Evolutionary conservation across 1,140 invertebrate species (phyloP).

Genomic region (Artemia franciscana): DNA sequence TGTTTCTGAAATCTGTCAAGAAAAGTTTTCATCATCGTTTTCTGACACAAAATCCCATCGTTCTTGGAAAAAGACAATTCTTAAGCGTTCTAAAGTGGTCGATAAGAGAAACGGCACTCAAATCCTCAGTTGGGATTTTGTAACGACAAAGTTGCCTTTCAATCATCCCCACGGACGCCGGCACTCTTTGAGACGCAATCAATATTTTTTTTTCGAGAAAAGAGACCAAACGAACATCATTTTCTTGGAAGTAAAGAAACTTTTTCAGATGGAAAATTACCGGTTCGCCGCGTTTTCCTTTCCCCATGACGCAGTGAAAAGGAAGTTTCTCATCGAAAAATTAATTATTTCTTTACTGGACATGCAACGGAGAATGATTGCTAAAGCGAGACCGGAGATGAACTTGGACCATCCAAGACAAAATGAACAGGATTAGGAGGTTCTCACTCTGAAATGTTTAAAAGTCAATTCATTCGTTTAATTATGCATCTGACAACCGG

Average conservation of each 20-base stretch:
- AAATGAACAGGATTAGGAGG: background rate
- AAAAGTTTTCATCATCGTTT: background rate
- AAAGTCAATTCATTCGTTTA: no score
- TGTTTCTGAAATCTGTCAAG: background rate
- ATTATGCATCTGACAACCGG: no score
- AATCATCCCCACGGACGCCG: background rate
- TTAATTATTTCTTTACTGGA: background rate
- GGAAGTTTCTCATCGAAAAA: background rate
- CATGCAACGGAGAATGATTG: background rate
- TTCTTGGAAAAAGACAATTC: background rate
- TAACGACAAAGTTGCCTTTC: background rate
- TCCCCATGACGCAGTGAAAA: background rate
- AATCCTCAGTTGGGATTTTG: background rate
- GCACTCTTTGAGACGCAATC: background rate
- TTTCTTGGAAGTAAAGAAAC: background rate
- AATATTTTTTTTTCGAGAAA: background rate
- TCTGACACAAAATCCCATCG: background rate
- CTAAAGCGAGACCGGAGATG: background rate
- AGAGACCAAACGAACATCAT: background rate
- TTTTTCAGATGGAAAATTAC: background rate
- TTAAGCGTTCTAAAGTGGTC: background rate
- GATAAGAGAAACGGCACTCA: background rate
- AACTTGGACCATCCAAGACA: background rate
- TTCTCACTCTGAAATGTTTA: background rate
- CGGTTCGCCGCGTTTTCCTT: background rate